Evolutionary conservation across 2,888 invertebrate species (phyloP).

Genomic region (Tipula lateralis): DNA sequence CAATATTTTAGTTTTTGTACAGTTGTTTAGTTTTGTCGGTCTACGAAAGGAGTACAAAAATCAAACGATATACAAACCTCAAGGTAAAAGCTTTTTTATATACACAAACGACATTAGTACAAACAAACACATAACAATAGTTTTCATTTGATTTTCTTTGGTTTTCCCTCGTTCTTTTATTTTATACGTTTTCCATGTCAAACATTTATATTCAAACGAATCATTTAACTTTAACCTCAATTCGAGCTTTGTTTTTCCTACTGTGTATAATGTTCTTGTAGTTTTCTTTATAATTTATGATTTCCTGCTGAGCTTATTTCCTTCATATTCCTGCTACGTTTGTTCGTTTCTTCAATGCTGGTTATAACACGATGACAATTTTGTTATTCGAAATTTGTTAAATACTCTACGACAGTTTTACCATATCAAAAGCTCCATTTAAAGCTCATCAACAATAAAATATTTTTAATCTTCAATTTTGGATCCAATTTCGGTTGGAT

Average conservation of each 20-base stretch:
- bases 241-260: not conserved
- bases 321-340: not conserved
- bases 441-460: too few relatives aligned
- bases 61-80: not conserved
- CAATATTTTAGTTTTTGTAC: not conserved
- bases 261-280: not conserved
- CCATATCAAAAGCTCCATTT: too few relatives aligned
- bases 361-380: not conserved
- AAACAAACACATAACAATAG: not conserved
- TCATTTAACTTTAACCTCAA: not conserved
- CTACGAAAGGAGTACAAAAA: not conserved
- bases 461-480: too few relatives aligned
- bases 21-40: not conserved
- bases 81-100: not conserved
- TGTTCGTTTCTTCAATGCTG: not conserved
- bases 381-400: not conserved
- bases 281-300: constrained; percentile 24
- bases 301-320: not conserved
- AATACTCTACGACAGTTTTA: not conserved
- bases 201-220: constrained; percentile 1
- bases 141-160: not conserved
- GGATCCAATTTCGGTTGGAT: too few relatives aligned
- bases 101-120: not conserved
- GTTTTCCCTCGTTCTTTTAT: not conserved
- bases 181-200: not conserved